phyloP scores from a whole-genome alignment of 92 coral and sea anemone species.

The Epizoanthus stellaris region DNA sequence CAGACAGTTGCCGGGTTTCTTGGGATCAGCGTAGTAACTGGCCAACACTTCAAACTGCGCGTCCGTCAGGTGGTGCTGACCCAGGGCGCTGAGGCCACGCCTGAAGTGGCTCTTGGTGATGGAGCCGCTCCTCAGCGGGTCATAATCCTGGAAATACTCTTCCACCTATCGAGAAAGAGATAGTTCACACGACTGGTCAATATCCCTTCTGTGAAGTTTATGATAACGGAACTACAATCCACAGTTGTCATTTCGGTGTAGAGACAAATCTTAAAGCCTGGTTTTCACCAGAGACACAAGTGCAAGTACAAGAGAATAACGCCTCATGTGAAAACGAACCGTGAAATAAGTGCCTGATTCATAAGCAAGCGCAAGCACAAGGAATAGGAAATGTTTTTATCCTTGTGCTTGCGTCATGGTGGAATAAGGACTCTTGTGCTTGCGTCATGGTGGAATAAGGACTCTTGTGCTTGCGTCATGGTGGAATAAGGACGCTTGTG shows the following conservation, averaged over 20 bases:
- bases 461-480: too few species aligned
- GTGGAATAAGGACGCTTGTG: too few species aligned
- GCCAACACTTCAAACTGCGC: conserved; percentile 93
- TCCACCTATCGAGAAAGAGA: conserved; percentile 67
- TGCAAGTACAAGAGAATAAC: too few species aligned
- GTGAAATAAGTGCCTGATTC: too few species aligned
- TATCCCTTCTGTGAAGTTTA: too few species aligned
- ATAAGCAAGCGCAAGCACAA: too few species aligned
- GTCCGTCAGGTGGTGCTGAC: conserved; percentile 88
- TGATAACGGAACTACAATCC: too few species aligned
- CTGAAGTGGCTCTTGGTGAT: conserved; percentile 90
- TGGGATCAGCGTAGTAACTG: conserved; percentile 78
- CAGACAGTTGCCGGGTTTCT: conserved; percentile 83
- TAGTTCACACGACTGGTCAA: background rate
- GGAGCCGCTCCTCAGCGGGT: conserved; percentile 96
- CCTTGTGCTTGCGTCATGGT: too few species aligned
- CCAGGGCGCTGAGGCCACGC: conserved; percentile 90
- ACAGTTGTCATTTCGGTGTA: background rate
- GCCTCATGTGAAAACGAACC: too few species aligned
- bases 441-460: too few species aligned
- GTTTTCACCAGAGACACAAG: background rate
- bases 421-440: too few species aligned
- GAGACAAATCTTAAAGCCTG: background rate
- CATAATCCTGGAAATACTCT: conserved; percentile 97
- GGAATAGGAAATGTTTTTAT: too few species aligned